Base-by-base conservation (phyloP, 2,797 vertebrate species). In the Micrastur ruficollis region DNA sequence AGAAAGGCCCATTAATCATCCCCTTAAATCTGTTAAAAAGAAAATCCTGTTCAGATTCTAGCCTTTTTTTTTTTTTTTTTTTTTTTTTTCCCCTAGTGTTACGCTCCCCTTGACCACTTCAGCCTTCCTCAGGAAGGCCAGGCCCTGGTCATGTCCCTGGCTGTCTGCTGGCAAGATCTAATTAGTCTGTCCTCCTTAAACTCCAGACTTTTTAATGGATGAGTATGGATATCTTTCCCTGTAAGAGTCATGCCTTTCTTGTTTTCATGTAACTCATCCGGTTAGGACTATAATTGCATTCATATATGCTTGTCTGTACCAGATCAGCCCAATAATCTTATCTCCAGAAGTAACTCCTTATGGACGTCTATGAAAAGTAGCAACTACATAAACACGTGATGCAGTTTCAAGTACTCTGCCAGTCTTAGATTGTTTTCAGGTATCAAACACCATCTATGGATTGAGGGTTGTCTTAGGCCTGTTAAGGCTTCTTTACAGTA, bases 281-380 rank as follows among this genome's bases (percentile, higher is more conserved):
- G 12, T 82, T 59, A 75, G 38, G 10, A 46, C 32, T 22, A 27
- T 9, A 53, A 20, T 17, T 74, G 20, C 6, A 10, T 62, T 78
- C 2, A 1, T 72, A 25, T 31, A 18, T 16, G 5, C 5, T 11
- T 25, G 14, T 66, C 18, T 2, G 0, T 20, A 9, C 4, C 5
- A 6, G 26, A 58, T 66, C 42, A 79, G 15, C 13, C 22, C 52
- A 34, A 67, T 16, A 61, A 56, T 4, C 3, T 38, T 38, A 4
- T 36, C 32, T 49, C 14, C 13, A 5, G 25, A 92, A 23, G 19
- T 66, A 23, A 63, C 13, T 6, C 5, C 19, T 74, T 6, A 5
- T 47, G 22, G 12, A 44, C 9, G 85, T 21, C 8, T 47, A 10
- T 10, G 12, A 85, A 75, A 19, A 74, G 12, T n/a, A 63, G 22